Conservation (phyloP, 2,888 invertebrate species). For the Drosophila siamana region DNA sequence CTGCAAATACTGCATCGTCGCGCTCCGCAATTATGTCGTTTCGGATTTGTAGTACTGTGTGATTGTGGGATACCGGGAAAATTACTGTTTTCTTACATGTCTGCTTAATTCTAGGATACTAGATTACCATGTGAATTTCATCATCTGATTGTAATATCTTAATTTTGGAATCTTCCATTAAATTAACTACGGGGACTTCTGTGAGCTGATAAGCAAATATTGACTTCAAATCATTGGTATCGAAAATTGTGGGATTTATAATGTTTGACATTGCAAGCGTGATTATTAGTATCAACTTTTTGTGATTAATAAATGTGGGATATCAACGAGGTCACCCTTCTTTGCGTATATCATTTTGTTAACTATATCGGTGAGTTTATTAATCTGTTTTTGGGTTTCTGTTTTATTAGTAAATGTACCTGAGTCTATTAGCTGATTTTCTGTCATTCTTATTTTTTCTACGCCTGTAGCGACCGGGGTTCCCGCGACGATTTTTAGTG, state of each 20-base stretch:
- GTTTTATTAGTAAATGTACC: not conserved
- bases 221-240: constrained; percentile 3
- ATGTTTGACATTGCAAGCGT: not conserved
- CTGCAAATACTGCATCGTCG: not conserved
- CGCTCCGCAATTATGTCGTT: constrained; percentile 13
- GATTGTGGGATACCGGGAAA: not conserved
- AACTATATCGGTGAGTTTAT: constrained; percentile 2
- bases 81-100: constrained; percentile 3
- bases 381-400: constrained; percentile 12
- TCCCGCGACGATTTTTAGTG: constrained; percentile 10
- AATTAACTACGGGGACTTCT: constrained; percentile 6
- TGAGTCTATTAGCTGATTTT: constrained; percentile 7
- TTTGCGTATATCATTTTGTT: not conserved
- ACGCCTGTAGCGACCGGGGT: constrained; percentile 9
- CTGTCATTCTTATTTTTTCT: not conserved
- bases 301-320: constrained; percentile 2
- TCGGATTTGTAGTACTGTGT: not conserved
- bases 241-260: not conserved
- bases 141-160: constrained; percentile 16
- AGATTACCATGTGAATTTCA: no score
- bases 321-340: not conserved
- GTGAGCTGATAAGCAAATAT: constrained; percentile 4
- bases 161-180: constrained; percentile 2
- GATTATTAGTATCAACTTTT: constrained; percentile 15
- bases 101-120: constrained; percentile 2